Evolutionary conservation across 1,140 invertebrate genomes (phyloP).

Genomic region (Aphidius ervi): DNA sequence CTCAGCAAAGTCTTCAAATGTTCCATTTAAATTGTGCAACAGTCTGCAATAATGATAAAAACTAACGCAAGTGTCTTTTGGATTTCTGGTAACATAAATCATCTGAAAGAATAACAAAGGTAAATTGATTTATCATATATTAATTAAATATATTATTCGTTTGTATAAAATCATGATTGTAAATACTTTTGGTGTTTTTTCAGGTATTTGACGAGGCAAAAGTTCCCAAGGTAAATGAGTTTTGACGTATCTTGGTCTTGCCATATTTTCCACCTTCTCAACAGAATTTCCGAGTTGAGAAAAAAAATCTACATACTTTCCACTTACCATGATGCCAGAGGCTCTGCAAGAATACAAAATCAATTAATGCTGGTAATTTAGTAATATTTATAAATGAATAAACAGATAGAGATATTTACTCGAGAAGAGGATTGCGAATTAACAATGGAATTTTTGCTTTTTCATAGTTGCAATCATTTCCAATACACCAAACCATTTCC

Average conservation of each 20-base stretch:
- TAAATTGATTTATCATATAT: no score
- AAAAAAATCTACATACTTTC: slow-evolving; percentile 49
- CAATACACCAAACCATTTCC: slow-evolving; percentile 84
- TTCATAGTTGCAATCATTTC: slow-evolving; percentile 73
- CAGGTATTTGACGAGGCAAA: slow-evolving; percentile 63
- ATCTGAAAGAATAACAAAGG: slow-evolving; percentile 57
- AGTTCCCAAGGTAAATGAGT: slow-evolving; percentile 76
- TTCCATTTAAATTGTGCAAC: slow-evolving; percentile 66
- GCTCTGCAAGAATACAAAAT: slow-evolving; percentile 36
- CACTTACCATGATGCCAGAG: slow-evolving; percentile 49
- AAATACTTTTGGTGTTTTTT: slow-evolving; percentile 68
- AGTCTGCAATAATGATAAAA: slow-evolving; percentile 80
- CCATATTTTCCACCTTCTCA: slow-evolving; percentile 62
- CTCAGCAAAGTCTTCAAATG: slow-evolving; percentile 79
- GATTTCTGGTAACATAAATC: slow-evolving; percentile 86
- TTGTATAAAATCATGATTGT: slow-evolving; percentile 10
- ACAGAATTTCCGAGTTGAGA: slow-evolving; percentile 59
- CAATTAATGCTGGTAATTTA: slow-evolving; percentile 23
- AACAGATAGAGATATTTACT: slow-evolving; percentile 46
- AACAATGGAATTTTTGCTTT: slow-evolving; percentile 66
- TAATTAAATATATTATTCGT: not conserved
- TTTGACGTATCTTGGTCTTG: slow-evolving; percentile 71
- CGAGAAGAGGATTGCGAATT: slow-evolving; percentile 57
- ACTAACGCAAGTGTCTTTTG: slow-evolving; percentile 90
- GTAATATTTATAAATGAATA: slow-evolving; percentile 35